Conservation (phyloP, 1,140 invertebrate genomes). For the Caerostris darwini region DNA sequence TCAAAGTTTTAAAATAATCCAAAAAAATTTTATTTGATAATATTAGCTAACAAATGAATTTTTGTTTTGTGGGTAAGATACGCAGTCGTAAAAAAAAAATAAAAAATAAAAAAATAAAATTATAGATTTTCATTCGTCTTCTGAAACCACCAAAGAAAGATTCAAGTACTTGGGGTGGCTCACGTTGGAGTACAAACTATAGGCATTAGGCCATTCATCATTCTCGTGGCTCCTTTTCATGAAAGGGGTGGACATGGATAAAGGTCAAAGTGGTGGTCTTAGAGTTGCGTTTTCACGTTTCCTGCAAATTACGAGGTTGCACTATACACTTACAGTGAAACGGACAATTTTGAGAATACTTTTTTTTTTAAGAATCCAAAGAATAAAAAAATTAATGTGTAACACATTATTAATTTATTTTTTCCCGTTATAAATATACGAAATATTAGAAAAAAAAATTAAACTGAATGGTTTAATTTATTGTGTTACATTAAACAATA, state of each 20-base stretch:
- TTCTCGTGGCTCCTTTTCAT: neutral
- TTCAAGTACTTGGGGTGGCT: neutral
- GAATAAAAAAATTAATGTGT: no score
- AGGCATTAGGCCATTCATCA: conserved; percentile 70
- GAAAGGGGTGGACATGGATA: conserved; percentile 13
- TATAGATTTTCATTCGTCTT: neutral
- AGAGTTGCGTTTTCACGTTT: neutral
- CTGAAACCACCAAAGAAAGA: neutral
- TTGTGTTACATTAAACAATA: no score
- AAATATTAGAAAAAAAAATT: no score
- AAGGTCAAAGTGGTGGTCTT: conserved; percentile 28
- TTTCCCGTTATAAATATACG: no score
- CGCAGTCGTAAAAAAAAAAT: neutral
- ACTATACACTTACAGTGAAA: neutral
- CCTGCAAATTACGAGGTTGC: conserved; percentile 3
- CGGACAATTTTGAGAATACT: neutral
- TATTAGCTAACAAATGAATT: no score
- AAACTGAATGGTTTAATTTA: no score
- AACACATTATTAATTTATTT: no score
- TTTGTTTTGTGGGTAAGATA: no score
- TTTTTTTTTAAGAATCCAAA: no score
- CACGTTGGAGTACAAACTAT: neutral
- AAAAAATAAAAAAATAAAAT: neutral
- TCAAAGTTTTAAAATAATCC: no score
- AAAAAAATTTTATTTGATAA: no score